Evolutionary conservation across 2,888 invertebrate genomes (phyloP), one percentile per base, ranked within the genome.

Genomic region (Lordiphosa fenestrarum): DNA sequence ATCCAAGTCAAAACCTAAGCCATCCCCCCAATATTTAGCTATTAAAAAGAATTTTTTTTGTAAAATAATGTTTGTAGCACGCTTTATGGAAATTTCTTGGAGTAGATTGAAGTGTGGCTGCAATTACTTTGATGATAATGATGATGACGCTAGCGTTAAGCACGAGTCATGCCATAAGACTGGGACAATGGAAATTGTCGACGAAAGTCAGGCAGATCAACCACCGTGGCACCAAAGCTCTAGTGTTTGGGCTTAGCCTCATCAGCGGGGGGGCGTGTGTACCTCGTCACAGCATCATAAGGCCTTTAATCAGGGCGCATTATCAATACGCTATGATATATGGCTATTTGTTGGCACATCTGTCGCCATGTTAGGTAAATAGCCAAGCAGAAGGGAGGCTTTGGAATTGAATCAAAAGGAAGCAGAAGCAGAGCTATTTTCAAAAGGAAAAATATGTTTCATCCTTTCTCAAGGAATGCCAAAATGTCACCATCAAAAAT

Each of bases 121-220:
- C 81, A 76, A 73, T 76, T 81, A 76, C 74, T 77, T 81, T 81
- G 67, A 76, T 73, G 71, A 55, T 54, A 58, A 75, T 66, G 57
- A 49, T 50, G 33, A 55, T 56, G 59, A 55, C 69, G 74, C 68
- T 66, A 72, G 55, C 44, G 66, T 48, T 52, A 57, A 66, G 44
- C 50, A 46, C 66, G 58, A 12, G 41, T 47, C 69, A 69, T 56
- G 52, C 54, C 54, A 59, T 19, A 62, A 49, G 25, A 9, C 40
- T 42, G 33, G 19, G 25, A 59, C 69, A 75, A 65, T 67, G 62
- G 62, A 53, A 65, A 54, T 25, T 25, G 25, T 25, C 25, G 30
- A 53, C 53, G 62, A 69, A 76, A 77, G 81, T 74, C 76, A 62
- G 30, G 63, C 58, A 65, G 71, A 71, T 73, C 81, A 81, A 73